Evolutionary conservation across 2,888 invertebrate species (phyloP).

Genomic region (Atrina japonica): DNA sequence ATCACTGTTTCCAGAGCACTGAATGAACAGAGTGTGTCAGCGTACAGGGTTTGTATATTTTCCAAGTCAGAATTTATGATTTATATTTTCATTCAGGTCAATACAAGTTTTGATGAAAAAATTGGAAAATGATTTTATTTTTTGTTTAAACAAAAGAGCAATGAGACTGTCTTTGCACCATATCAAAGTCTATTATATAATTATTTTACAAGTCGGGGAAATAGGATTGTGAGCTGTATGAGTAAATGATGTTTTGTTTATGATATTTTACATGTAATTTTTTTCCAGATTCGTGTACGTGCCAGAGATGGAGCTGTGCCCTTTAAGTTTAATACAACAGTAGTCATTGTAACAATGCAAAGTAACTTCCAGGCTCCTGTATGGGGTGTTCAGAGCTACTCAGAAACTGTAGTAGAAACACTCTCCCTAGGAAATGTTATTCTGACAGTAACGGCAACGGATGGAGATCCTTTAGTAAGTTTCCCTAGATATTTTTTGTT

Average conservation of each 20-base stretch:
- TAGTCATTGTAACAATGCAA: conserved; percentile 60
- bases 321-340: conserved; percentile 57
- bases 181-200: background rate
- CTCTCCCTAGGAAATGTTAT: conserved; percentile 61
- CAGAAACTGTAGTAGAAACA: conserved; percentile 60
- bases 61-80: background rate
- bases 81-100: background rate
- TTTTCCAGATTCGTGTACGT: conserved; percentile 72
- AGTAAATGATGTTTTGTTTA: no score
- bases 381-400: conserved; percentile 47
- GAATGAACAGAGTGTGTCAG: conserved; percentile 55
- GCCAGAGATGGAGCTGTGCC: conserved; percentile 71
- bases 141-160: no score
- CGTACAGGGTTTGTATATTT: conserved; percentile 62
- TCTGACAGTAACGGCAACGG: conserved; percentile 66
- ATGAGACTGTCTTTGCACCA: no score
- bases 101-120: no score
- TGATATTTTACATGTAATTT: no score
- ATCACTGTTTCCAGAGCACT: conserved; percentile 64
- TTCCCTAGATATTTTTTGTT: no score
- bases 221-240: background rate
- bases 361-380: conserved; percentile 69
- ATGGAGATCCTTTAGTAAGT: conserved; percentile 64
- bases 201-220: background rate
- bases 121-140: no score